Conservation (phyloP, 2,888 invertebrate genomes). For the Eristalis intricaria region DNA sequence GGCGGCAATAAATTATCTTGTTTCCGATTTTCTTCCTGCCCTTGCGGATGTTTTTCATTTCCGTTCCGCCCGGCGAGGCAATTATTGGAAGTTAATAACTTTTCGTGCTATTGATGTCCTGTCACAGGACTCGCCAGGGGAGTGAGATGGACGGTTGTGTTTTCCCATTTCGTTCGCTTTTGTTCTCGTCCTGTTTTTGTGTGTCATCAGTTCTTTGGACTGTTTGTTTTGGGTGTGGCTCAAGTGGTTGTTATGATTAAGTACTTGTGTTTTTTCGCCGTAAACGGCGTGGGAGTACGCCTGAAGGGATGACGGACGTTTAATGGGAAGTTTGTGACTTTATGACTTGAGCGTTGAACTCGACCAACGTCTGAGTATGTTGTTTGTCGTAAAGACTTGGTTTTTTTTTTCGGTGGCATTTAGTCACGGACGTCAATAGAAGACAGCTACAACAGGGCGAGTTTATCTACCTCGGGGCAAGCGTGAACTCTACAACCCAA, state of each 20-base stretch:
- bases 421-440: neutral
- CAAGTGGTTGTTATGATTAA: slow-evolving; percentile 54
- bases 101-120: slow-evolving; percentile 51
- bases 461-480: too few species aligned
- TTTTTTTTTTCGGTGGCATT: neutral
- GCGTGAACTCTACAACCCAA: too few species aligned
- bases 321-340: neutral
- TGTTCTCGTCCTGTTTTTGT: neutral
- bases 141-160: slow-evolving; percentile 17
- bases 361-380: neutral
- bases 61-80: slow-evolving; percentile 51
- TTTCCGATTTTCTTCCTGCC: slow-evolving; percentile 37
- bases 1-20: slow-evolving; percentile 66
- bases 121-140: neutral
- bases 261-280: slow-evolving; percentile 1
- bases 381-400: neutral
- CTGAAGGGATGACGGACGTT: neutral
- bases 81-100: slow-evolving; percentile 70
- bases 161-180: slow-evolving; percentile 21
- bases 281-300: neutral
- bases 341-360: neutral
- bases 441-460: neutral
- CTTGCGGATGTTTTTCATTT: slow-evolving; percentile 55
- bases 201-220: neutral
- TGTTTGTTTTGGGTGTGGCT: slow-evolving; percentile 68